Evolutionary conservation across 2,113 vertebrate genomes (phyloP).

Genomic region (Gambusia affinis): DNA sequence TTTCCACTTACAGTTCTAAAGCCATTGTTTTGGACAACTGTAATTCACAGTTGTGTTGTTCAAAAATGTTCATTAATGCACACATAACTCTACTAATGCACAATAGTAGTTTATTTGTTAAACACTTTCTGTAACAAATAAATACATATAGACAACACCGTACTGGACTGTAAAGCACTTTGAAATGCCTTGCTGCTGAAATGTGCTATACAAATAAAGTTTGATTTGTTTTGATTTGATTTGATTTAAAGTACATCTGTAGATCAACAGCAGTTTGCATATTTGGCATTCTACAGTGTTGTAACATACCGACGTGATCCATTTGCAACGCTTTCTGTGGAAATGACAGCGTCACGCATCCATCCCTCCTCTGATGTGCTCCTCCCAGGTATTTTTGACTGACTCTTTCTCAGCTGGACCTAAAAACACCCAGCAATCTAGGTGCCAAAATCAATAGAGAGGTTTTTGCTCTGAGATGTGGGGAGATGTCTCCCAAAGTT

Average conservation of each 20-base stretch:
- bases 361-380: constrained; percentile 8
- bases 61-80: no score
- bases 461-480: constrained; percentile 56
- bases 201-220: no score
- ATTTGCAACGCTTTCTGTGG: constrained; percentile 3
- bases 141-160: not conserved
- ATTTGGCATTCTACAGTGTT: constrained; percentile 19
- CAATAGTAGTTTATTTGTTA: no score
- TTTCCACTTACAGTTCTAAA: not conserved
- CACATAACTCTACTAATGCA: no score
- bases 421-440: constrained; percentile 46
- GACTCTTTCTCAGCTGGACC: constrained; percentile 47
- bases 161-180: not conserved
- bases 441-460: constrained; percentile 76
- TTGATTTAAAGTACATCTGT: not conserved
- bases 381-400: constrained; percentile 56
- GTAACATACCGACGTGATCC: constrained; percentile 19
- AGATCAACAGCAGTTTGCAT: not conserved
- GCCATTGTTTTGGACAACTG: not conserved
- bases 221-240: no score
- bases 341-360: constrained; percentile 3
- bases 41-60: no score
- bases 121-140: no score
- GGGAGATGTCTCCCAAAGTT: constrained; percentile 55
- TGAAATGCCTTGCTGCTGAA: no score